Percentiles rank a stretch among this genome's conserved stretches.
These are phyloP conservation scores for Dolomedes plantarius DNA, from an alignment of 2,888 invertebrate species.

Conservation along the genomic window DNA sequence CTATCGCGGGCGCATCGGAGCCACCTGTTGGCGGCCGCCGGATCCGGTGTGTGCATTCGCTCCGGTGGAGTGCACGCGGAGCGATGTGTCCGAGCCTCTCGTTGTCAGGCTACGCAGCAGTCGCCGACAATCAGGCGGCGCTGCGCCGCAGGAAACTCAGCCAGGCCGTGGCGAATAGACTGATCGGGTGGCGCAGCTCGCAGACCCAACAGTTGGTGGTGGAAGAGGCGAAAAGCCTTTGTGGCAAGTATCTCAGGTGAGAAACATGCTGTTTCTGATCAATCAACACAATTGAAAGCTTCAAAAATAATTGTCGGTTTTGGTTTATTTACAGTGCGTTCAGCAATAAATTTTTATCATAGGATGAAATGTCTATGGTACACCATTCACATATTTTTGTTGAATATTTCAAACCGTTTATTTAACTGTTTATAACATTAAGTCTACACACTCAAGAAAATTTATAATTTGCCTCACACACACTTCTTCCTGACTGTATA, in stretches of 20 bases:
- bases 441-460: too few relatives aligned
- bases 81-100: conserved; percentile 63
- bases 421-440: too few relatives aligned
- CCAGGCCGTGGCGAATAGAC: conserved; percentile 50
- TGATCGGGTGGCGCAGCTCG: conserved; percentile 62
- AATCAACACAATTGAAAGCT: not conserved
- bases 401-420: too few relatives aligned
- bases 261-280: not conserved
- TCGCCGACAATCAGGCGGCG: conserved; percentile 54
- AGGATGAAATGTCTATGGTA: too few relatives aligned
- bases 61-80: not conserved
- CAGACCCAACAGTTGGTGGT: conserved; percentile 78
- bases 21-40: conserved; percentile 16
- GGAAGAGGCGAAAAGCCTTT: conserved; percentile 84
- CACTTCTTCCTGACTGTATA: too few relatives aligned
- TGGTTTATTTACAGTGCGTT: too few relatives aligned
- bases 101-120: conserved; percentile 68
- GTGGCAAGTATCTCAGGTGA: conserved; percentile 82
- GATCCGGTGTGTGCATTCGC: not conserved
- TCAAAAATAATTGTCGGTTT: too few relatives aligned
- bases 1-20: conserved; percentile 17
- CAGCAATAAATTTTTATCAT: too few relatives aligned
- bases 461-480: too few relatives aligned
- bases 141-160: conserved; percentile 41
- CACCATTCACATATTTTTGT: too few relatives aligned